A percentile compares a stretch with the other conserved stretches of the same genome.
Evolutionary conservation across 2,888 invertebrate genomes (phyloP).

Genomic region (Apeira syringaria): DNA sequence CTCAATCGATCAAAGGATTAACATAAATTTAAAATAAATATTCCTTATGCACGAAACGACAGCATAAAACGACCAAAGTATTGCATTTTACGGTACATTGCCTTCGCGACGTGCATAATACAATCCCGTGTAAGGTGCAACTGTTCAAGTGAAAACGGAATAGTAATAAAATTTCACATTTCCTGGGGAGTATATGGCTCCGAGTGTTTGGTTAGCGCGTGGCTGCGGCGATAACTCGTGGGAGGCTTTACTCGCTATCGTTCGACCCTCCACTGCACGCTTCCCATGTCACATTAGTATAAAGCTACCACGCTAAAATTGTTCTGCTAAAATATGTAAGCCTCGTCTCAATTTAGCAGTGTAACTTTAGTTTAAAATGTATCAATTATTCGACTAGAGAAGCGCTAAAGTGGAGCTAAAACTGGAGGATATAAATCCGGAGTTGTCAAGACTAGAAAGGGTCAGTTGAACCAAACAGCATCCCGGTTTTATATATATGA

Average conservation of each 20-base stretch:
- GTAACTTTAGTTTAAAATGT: slow-evolving; percentile 26
- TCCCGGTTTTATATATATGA: slow-evolving; percentile 69
- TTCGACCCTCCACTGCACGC: slow-evolving; percentile 35
- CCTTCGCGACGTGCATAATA: slow-evolving; percentile 22
- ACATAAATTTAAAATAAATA: too few relatives aligned
- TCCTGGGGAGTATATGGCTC: slow-evolving; percentile 28
- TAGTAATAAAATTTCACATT: slow-evolving; percentile 32
- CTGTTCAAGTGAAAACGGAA: slow-evolving; percentile 30
- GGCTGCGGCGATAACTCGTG: slow-evolving; percentile 48
- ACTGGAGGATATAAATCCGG: slow-evolving; percentile 54
- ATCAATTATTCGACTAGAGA: slow-evolving; percentile 29
- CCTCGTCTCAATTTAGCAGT: slow-evolving; percentile 13
- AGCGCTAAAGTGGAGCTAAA: slow-evolving; percentile 32
- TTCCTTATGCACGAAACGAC: slow-evolving; percentile 6
- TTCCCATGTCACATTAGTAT: slow-evolving; percentile 39
- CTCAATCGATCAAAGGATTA: too few relatives aligned
- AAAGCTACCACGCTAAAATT: slow-evolving; percentile 36
- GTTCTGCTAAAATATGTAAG: slow-evolving; percentile 28
- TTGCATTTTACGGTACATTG: slow-evolving; percentile 25
- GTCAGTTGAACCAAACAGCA: slow-evolving; percentile 49
- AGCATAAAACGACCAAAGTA: slow-evolving; percentile 6
- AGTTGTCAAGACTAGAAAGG: slow-evolving; percentile 60
- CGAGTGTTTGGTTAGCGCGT: slow-evolving; percentile 32
- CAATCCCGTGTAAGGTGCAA: slow-evolving; percentile 20
- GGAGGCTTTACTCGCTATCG: slow-evolving; percentile 51